Conservation (phyloP, 2,797 vertebrate genomes). For the Sparus aurata region DNA sequence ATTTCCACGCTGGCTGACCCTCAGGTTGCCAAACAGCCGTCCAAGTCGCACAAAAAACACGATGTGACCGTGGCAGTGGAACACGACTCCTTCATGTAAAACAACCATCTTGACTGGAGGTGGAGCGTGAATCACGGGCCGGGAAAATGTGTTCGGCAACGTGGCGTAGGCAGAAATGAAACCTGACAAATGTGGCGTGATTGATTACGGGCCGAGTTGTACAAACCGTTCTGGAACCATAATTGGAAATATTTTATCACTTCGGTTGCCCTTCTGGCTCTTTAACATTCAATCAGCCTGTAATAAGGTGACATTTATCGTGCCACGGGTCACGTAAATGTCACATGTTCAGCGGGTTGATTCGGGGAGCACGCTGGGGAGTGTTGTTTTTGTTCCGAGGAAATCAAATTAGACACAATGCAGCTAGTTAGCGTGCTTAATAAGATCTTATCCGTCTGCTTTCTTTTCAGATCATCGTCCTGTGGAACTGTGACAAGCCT, state of each 20-base stretch:
- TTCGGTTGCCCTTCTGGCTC: constrained; percentile 45
- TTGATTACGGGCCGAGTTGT: constrained; percentile 14
- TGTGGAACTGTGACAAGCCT: constrained; percentile 99
- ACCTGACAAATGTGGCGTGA: constrained; percentile 23
- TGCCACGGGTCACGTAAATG: constrained; percentile 57
- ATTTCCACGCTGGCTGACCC: constrained; percentile 40
- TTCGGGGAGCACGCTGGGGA: constrained; percentile 5
- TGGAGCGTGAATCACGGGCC: not conserved
- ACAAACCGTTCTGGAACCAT: constrained; percentile 11
- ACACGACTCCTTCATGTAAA: constrained; percentile 36
- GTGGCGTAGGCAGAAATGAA: constrained; percentile 6
- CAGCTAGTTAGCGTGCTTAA: constrained; percentile 1
- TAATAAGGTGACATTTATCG: constrained; percentile 69
- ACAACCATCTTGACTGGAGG: constrained; percentile 5
- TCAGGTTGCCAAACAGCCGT: constrained; percentile 9
- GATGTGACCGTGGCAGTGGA: constrained; percentile 6
- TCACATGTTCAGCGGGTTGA: constrained; percentile 40
- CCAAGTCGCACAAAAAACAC: constrained; percentile 44
- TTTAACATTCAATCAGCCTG: constrained; percentile 50
- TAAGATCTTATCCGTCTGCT: constrained; percentile 1
- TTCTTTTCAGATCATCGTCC: constrained; percentile 89
- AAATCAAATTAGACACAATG: constrained; percentile 18
- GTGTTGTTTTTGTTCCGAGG: constrained; percentile 17
- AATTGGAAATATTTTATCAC: constrained; percentile 59
- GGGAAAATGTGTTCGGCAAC: not conserved